Conservation (phyloP, 2,797 vertebrate genomes). For the Typhlichthys subterraneus region DNA sequence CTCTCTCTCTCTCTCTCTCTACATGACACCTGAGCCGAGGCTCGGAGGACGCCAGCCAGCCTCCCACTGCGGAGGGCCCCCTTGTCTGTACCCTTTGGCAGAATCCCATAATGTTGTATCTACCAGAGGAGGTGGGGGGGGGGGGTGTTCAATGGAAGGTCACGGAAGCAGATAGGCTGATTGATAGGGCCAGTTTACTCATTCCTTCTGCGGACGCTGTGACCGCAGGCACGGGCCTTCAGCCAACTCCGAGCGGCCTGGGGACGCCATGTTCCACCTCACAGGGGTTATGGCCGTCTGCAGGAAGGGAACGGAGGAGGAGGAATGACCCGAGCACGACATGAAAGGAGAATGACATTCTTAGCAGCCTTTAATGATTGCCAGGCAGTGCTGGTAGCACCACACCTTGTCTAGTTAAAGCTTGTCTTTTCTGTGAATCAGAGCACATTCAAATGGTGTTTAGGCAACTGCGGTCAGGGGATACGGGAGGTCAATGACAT, state of each 20-base stretch:
- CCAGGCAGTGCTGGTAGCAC: constrained; percentile 4
- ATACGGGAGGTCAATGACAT: constrained; percentile 27
- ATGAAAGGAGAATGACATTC: constrained; percentile 23
- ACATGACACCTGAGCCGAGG: constrained; percentile 9
- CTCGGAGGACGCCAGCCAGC: constrained; percentile 1
- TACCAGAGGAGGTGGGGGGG: constrained; percentile 4
- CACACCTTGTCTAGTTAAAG: neutral
- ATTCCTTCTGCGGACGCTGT: constrained; percentile 42
- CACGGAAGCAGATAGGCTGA: constrained; percentile 46
- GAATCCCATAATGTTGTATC: constrained; percentile 35
- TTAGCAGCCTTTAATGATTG: constrained; percentile 23
- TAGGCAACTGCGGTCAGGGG: constrained; percentile 3
- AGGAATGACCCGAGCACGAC: constrained; percentile 20
- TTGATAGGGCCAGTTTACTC: constrained; percentile 53
- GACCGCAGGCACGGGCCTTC: constrained; percentile 33
- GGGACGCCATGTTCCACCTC: constrained; percentile 32
- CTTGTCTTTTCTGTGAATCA: constrained; percentile 7
- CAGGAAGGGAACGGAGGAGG: constrained; percentile 19
- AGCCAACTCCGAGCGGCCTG: constrained; percentile 23
- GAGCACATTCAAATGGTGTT: constrained; percentile 8
- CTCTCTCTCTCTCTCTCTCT: neutral
- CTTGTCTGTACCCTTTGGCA: constrained; percentile 29
- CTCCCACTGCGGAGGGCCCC: constrained; percentile 7
- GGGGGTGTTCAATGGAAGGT: constrained; percentile 45
- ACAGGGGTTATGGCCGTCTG: constrained; percentile 40